Conservation (phyloP, 2,888 invertebrate genomes). For the Charanyca ferruginea region DNA sequence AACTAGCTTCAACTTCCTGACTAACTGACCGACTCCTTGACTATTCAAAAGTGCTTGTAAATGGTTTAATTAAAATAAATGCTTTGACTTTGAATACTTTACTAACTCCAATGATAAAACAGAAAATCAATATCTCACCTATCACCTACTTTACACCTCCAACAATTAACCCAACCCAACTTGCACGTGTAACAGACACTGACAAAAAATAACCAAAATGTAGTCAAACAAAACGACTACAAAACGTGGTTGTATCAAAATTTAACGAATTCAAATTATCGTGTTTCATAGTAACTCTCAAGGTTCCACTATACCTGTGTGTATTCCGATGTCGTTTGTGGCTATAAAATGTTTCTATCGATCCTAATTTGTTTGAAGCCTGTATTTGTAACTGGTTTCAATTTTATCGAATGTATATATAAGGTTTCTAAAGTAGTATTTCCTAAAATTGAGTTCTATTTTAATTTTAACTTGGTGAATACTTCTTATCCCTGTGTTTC, state of each 20-base stretch:
- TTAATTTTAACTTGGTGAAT: too few relatives aligned
- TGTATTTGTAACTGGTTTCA: conserved; percentile 18
- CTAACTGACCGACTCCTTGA: too few relatives aligned
- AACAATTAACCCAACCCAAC: not conserved
- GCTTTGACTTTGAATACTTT: too few relatives aligned
- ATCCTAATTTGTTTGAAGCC: conserved; percentile 17
- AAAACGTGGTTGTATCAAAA: conserved; percentile 23
- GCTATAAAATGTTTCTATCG: conserved; percentile 37
- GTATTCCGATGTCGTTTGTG: conserved; percentile 18
- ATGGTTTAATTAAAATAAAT: too few relatives aligned
- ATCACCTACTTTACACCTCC: not conserved
- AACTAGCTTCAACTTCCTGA: too few relatives aligned
- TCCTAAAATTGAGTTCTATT: not conserved
- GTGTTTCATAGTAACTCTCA: conserved; percentile 29
- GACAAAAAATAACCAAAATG: conserved; percentile 16
- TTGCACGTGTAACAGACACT: not conserved
- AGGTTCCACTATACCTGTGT: conserved; percentile 21
- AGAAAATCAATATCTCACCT: not conserved
- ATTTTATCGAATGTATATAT: not conserved
- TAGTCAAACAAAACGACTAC: conserved; percentile 24
- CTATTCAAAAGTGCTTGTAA: too few relatives aligned
- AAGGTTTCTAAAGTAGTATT: not conserved
- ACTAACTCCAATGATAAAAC: not conserved
- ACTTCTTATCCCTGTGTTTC: too few relatives aligned
- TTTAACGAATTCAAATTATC: conserved; percentile 45